Percentiles rank a stretch among this genome's conserved stretches.
Conservation (phyloP, 2,113 vertebrate genomes). For the Pampusana beccarii region DNA sequence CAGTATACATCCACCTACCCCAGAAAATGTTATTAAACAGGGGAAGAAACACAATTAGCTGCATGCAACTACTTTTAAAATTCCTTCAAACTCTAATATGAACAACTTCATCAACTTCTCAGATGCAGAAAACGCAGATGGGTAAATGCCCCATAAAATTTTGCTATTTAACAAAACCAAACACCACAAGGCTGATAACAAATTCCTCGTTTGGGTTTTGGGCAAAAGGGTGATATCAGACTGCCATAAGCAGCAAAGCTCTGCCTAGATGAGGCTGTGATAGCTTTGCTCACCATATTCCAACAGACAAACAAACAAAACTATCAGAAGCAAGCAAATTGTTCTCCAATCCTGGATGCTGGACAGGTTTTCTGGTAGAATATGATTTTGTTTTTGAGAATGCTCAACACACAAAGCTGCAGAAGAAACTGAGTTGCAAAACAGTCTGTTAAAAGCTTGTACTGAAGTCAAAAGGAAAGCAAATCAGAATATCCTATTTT, state of each 20-base stretch:
- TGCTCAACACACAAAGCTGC: fast-evolving
- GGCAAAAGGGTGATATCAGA: neutral
- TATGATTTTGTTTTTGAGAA: neutral
- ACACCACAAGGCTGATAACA: neutral
- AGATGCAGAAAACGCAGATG: neutral
- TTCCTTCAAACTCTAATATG: neutral
- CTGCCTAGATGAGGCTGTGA: fast-evolving
- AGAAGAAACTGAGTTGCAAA: neutral
- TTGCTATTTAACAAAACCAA: neutral
- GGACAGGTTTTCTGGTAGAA: neutral
- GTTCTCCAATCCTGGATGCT: neutral
- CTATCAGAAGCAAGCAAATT: neutral
- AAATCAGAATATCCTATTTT: neutral
- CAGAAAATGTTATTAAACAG: neutral
- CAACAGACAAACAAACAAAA: neutral
- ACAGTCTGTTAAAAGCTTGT: neutral
- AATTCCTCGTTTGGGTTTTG: neutral
- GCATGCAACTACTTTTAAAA: neutral
- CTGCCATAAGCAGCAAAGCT: fast-evolving
- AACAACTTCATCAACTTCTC: neutral
- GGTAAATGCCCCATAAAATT: neutral
- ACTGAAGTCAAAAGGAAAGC: neutral
- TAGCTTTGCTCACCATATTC: neutral
- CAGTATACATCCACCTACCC: neutral
- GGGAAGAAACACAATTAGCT: neutral